Evolutionary conservation across 1,140 invertebrate species (phyloP).

Genomic region (Drosophila tropicalis): DNA sequence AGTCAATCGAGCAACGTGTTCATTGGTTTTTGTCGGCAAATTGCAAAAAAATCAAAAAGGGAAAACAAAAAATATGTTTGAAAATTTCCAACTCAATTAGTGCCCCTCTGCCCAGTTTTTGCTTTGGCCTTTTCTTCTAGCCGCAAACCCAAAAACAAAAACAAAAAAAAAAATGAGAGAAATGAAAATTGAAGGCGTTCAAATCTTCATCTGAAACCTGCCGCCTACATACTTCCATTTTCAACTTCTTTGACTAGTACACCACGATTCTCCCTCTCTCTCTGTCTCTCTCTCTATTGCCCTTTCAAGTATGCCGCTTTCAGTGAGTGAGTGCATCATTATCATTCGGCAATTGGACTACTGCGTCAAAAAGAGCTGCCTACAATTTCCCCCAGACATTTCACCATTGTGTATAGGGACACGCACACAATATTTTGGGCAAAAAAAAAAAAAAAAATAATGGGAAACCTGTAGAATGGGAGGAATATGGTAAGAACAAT

Average conservation of each 20-base stretch:
- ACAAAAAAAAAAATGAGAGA: conserved; percentile 62
- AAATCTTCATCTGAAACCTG: conserved; percentile 75
- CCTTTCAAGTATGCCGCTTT: conserved; percentile 69
- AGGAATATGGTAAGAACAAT: conserved; percentile 35
- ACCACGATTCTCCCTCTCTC: conserved; percentile 36
- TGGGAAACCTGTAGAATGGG: conserved; percentile 34
- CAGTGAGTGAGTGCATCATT: conserved; percentile 80
- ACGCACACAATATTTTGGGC: conserved; percentile 63
- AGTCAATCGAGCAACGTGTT: conserved; percentile 39
- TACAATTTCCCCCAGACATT: conserved; percentile 34
- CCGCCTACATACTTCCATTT: conserved; percentile 24
- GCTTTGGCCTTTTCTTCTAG: conserved; percentile 11
- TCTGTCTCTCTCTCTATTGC: neutral
- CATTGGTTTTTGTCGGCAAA: conserved; percentile 57
- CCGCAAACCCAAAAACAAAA: conserved; percentile 30
- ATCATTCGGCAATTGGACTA: conserved; percentile 82
- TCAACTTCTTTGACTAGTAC: conserved; percentile 21
- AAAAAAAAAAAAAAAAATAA: conserved; percentile 59
- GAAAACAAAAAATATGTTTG: conserved; percentile 22
- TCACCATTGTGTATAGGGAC: conserved; percentile 18
- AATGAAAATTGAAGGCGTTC: conserved; percentile 72
- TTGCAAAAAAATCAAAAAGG: conserved; percentile 60
- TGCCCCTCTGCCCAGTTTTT: conserved; percentile 51
- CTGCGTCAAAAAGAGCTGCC: conserved; percentile 77
- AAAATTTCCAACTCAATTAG: conserved; percentile 79